A percentile compares a stretch with the other conserved stretches of the same genome.
phyloP scores from a whole-genome alignment of 2,888 invertebrate genomes.

The Actias luna region DNA sequence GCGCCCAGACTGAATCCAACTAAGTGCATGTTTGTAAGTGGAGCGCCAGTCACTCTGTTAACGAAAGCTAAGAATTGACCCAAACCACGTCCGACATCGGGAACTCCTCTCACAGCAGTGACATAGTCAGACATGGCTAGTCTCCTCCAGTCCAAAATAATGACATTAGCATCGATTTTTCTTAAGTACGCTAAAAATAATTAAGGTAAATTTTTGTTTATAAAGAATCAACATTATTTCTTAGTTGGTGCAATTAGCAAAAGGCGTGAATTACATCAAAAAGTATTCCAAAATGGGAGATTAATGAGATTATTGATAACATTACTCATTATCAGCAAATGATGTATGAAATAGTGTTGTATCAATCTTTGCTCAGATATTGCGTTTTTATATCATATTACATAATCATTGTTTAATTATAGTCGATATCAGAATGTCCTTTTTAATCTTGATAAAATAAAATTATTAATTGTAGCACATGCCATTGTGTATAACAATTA shows the following conservation, averaged over 20 bases:
- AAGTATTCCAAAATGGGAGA: neutral
- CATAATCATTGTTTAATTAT: neutral
- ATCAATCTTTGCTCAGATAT: neutral
- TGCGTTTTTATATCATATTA: neutral
- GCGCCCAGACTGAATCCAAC: conserved; percentile 76
- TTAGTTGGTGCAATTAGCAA: neutral
- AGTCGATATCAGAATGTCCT: neutral
- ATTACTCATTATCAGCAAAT: neutral
- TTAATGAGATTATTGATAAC: neutral
- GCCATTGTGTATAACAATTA: neutral
- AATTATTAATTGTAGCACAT: neutral
- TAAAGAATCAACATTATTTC: neutral
- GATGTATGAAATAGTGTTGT: neutral
- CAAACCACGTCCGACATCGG: conserved; percentile 60
- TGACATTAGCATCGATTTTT: conserved; percentile 59
- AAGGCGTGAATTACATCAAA: too few species aligned
- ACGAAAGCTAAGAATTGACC: conserved; percentile 66
- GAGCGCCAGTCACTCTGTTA: conserved; percentile 45
- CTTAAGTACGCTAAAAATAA: conserved; percentile 48
- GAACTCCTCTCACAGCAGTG: conserved; percentile 55
- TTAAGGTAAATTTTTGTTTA: neutral
- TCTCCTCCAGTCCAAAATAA: conserved; percentile 65
- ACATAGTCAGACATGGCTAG: conserved; percentile 50
- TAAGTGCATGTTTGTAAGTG: conserved; percentile 56
- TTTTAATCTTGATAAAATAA: neutral